phyloP scores from a whole-genome alignment of 2,113 vertebrate genomes.

The Anseranas semipalmata region DNA sequence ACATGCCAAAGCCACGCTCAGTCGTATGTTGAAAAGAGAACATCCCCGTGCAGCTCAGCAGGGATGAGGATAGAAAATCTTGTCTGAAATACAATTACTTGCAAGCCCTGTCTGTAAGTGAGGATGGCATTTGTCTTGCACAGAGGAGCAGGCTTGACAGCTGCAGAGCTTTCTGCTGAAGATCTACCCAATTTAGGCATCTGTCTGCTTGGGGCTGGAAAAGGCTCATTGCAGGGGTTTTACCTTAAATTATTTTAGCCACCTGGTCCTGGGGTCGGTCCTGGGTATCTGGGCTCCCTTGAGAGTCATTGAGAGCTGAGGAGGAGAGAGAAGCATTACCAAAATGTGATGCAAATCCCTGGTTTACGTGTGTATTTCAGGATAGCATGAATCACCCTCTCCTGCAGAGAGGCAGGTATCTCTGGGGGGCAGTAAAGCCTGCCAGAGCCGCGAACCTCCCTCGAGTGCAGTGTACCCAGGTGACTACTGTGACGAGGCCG shows the following conservation, averaged over 20 bases:
- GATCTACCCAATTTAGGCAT: neutral
- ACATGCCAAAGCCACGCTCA: neutral
- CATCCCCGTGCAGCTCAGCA: accelerated
- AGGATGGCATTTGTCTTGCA: conserved; percentile 16
- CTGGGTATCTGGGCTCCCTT: neutral
- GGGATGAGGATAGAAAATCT: neutral
- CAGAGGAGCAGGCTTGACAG: neutral
- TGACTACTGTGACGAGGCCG: neutral
- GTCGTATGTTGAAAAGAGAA: neutral
- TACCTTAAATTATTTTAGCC: neutral
- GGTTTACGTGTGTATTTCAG: neutral
- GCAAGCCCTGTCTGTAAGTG: neutral
- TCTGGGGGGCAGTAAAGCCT: neutral
- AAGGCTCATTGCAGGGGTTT: neutral
- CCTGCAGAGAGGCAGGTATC: neutral
- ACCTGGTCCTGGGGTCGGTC: neutral
- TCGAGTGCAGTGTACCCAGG: accelerated
- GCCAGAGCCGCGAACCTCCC: neutral
- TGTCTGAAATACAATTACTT: neutral
- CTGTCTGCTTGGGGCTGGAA: neutral
- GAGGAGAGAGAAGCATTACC: neutral
- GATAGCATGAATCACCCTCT: conserved; percentile 9
- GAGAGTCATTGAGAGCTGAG: neutral
- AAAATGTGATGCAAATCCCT: neutral
- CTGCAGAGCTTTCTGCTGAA: neutral